These are phyloP conservation scores for Aplysina aerophoba DNA, from an alignment of 37 sponge, comb jelly and placozoan species.

Conservation along the genomic window DNA sequence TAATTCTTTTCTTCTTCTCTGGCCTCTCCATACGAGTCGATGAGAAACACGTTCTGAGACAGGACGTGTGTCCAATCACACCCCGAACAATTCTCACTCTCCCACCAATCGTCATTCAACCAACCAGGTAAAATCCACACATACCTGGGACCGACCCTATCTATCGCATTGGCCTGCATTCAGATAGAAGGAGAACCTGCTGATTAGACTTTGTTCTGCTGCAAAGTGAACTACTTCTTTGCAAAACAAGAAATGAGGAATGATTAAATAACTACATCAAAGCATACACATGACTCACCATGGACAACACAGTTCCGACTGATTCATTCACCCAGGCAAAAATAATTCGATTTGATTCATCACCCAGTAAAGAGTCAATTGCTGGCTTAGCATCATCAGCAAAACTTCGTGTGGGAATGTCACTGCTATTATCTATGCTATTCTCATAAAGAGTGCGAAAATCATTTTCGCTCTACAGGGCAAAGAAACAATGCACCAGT, in stretches of 20 bases:
- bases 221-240: too few relatives aligned
- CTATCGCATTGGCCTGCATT: conserved; percentile 43
- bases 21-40: neutral
- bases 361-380: neutral
- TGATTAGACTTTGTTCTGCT: neutral
- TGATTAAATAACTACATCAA: conserved; percentile 24
- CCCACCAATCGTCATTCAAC: conserved; percentile 57
- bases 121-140: conserved; percentile 72
- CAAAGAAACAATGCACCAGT: neutral
- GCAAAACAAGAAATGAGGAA: too few relatives aligned
- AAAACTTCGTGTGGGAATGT: neutral
- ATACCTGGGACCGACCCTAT: conserved; percentile 44
- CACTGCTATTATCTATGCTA: too few relatives aligned
- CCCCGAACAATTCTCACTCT: neutral
- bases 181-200: neutral
- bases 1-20: too few relatives aligned
- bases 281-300: neutral
- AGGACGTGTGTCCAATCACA: neutral
- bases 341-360: neutral
- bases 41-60: neutral
- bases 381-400: neutral
- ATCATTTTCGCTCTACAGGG: too few relatives aligned
- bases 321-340: conserved; percentile 16
- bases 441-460: neutral
- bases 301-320: neutral